Evolutionary conservation across 2,113 vertebrate species (phyloP).

Genomic region (Microtus ochrogaster): DNA sequence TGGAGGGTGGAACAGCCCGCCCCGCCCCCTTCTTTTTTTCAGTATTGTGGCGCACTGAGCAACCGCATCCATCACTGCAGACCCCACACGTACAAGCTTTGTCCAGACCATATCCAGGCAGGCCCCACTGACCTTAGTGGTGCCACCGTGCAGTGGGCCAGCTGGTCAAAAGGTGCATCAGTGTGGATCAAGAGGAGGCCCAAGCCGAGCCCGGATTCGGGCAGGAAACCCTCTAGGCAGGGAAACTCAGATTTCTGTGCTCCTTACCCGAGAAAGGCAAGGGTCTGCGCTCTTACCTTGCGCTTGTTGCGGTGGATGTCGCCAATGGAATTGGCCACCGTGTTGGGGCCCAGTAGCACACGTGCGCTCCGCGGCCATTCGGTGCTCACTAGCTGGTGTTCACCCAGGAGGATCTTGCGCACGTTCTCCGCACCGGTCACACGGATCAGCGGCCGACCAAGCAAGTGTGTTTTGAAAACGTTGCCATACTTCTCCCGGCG

Average conservation of each 20-base stretch:
- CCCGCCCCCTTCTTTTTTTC: background rate
- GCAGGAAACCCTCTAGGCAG: background rate
- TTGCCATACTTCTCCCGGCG: constrained; percentile 92
- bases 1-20: background rate
- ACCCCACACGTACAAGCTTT: background rate
- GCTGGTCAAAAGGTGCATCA: background rate
- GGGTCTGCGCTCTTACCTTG: constrained; percentile 88
- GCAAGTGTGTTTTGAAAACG: constrained; percentile 97
- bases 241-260: background rate
- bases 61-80: background rate
- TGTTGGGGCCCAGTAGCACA: constrained; percentile 95
- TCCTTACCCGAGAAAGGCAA: background rate
- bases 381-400: constrained; percentile 95
- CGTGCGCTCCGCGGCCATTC: constrained; percentile 98
- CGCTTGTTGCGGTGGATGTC: constrained; percentile 97
- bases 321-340: constrained; percentile 96
- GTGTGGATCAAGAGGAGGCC: background rate
- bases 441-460: constrained; percentile 95
- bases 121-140: too few relatives aligned
- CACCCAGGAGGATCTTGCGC: constrained; percentile 96
- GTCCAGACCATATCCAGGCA: background rate
- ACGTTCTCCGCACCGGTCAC: constrained; percentile 97
- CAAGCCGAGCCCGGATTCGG: background rate
- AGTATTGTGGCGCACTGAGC: background rate
- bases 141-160: background rate